Evolutionary conservation across 2,797 vertebrate genomes (phyloP).

Genomic region (Hydrocynus forskahlii): DNA sequence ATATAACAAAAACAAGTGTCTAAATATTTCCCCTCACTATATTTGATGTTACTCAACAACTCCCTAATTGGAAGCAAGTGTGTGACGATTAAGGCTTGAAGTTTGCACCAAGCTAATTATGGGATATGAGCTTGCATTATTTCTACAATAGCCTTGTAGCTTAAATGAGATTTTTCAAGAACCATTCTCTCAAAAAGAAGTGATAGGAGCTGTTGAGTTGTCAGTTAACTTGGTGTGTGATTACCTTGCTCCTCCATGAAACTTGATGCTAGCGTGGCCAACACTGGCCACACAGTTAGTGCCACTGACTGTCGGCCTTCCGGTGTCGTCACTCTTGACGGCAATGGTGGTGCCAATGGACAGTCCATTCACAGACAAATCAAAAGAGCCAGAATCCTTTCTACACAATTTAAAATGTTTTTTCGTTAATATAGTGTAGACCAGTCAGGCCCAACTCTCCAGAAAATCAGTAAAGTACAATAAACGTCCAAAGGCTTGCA

Average conservation of each 20-base stretch:
- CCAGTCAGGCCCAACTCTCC: not conserved
- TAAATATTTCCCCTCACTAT: not conserved
- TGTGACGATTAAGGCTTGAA: not conserved
- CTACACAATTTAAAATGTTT: slow-evolving; percentile 57
- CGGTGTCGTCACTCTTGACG: slow-evolving; percentile 70
- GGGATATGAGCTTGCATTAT: not conserved
- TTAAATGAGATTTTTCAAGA: not conserved
- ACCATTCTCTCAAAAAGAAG: not conserved
- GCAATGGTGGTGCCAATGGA: slow-evolving; percentile 63
- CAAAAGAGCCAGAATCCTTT: slow-evolving; percentile 75
- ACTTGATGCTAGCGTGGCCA: slow-evolving; percentile 63
- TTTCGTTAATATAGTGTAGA: not conserved
- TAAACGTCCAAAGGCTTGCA: not conserved
- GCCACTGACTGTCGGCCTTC: slow-evolving; percentile 69
- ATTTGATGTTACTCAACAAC: not conserved
- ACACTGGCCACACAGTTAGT: slow-evolving; percentile 65
- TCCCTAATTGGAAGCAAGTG: not conserved
- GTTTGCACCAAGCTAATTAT: not conserved
- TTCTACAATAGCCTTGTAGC: not conserved
- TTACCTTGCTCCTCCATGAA: slow-evolving; percentile 79
- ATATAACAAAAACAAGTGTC: too few relatives aligned
- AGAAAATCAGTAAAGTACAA: not conserved
- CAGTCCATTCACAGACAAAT: slow-evolving; percentile 68
- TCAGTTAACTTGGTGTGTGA: not conserved
- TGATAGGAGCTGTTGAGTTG: not conserved